Percentiles rank a stretch among this genome's conserved stretches.
Conservation (phyloP, 2,888 invertebrate species). For the Hipparchia sbordonii region DNA sequence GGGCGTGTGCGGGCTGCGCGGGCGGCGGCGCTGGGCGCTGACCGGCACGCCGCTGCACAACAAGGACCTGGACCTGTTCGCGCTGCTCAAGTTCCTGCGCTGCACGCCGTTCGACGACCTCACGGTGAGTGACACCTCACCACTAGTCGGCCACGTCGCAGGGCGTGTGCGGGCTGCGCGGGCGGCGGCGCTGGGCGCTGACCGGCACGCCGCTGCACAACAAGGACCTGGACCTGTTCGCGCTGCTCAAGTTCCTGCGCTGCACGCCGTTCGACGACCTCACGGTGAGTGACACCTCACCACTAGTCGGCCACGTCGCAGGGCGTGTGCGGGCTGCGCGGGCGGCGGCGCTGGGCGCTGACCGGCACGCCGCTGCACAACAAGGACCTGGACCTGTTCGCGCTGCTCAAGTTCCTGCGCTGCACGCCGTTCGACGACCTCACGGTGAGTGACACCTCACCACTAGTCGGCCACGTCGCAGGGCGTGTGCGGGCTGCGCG, state of each 20-base stretch:
- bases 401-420: constrained; percentile 91
- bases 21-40: constrained; percentile 51
- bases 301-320: constrained; percentile 89
- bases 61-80: too few relatives aligned
- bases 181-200: constrained; percentile 51
- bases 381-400: constrained; percentile 92
- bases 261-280: too few relatives aligned
- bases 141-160: constrained; percentile 81
- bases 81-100: too few relatives aligned
- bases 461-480: constrained; percentile 81
- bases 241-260: too few relatives aligned
- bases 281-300: constrained; percentile 76
- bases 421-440: constrained; percentile 96
- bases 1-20: constrained; percentile 86
- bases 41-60: too few relatives aligned
- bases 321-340: constrained; percentile 86
- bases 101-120: too few relatives aligned
- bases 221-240: too few relatives aligned
- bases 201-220: too few relatives aligned
- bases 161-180: constrained; percentile 86
- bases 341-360: constrained; percentile 85
- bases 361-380: constrained; percentile 99
- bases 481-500: constrained; percentile 86
- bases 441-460: not conserved
- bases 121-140: not conserved